Evolutionary conservation across 2,113 vertebrate species (phyloP), one percentile per base, ranked within the genome.

Genomic region (Podarcis raffonei): DNA sequence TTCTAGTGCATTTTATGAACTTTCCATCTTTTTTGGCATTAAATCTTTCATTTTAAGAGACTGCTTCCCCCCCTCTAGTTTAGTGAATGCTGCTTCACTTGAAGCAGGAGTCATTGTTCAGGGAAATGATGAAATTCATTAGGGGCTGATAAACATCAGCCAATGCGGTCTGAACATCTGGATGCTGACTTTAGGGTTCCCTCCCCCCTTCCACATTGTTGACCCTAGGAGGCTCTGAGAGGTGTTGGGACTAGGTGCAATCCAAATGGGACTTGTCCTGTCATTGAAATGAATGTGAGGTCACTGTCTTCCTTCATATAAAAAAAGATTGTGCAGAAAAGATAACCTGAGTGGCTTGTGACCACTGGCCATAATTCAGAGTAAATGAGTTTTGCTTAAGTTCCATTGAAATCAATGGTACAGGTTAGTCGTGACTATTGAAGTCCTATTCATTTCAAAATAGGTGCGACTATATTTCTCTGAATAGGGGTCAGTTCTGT

Each of bases 61-160:
- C 89, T 81, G 68, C 80, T 94, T 22, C 37, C 69, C 59, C 83
- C 32, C 83, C 32, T 81, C 6, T 89, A 86, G 85, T 93, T 84
- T 1, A 89, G 89, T 79, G 87, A 35, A 27, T 22, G 23, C 62
- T 53, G 72, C 57, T 77, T 83, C 23, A 68, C 57, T 30, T 13
- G 59, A 35, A 35, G 9, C 12, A 42, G 39, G 15, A 66, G 69
- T 35, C n/a, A 16, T 30, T 75, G 65, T 79, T 91, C 4, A 89
- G 90, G 92, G 92, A 89, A 71, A 20, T 0, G 18, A 71, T 66
- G 27, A 9, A 27, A 42, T 27, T 83, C 59, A 69, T 16, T 15
- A 48, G 37, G 20, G 65, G 35, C 27, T 25, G 39, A 42, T n/a
- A 20, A 1, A 69, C 11, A 18, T 69, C 16, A 69, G 25, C 72